A percentile compares a stretch with the other conserved stretches of the same genome.
Conservation (phyloP, 2,113 vertebrate species). For the western clawed frog (Xenopus tropicalis) region DNA sequence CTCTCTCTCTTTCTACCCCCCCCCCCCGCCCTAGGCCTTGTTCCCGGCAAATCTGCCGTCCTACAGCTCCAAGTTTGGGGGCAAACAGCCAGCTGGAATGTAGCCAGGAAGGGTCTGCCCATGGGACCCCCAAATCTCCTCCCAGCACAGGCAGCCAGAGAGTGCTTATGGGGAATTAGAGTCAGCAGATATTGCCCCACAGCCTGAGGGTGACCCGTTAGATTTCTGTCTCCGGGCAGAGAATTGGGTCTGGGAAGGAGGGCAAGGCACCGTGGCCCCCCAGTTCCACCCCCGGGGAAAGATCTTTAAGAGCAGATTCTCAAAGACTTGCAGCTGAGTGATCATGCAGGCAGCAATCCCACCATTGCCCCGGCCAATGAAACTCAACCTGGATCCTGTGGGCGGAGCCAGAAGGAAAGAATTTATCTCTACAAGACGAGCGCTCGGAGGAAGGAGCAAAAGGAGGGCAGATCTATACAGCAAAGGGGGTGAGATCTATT, state of each 20-base stretch:
- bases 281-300: too few species aligned
- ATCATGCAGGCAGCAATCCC: not conserved
- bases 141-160: too few species aligned
- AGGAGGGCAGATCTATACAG: not conserved
- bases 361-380: not conserved
- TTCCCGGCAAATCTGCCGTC: conserved; percentile 23
- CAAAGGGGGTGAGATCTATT: not conserved
- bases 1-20: not conserved
- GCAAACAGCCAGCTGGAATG: too few species aligned
- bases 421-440: not conserved
- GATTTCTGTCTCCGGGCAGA: too few species aligned
- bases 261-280: not conserved
- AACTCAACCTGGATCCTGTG: not conserved
- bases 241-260: not conserved
- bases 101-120: too few species aligned
- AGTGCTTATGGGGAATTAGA: too few species aligned
- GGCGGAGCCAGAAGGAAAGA: conserved; percentile 6
- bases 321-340: conserved; percentile 6
- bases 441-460: too few species aligned
- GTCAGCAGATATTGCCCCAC: too few species aligned
- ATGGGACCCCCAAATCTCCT: too few species aligned
- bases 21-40: conserved; percentile 6
- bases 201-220: too few species aligned
- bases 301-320: conserved; percentile 14
- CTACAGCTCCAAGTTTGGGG: conserved; percentile 24